Conservation (phyloP, 1,140 invertebrate species). For the Adelges cooleyi region DNA sequence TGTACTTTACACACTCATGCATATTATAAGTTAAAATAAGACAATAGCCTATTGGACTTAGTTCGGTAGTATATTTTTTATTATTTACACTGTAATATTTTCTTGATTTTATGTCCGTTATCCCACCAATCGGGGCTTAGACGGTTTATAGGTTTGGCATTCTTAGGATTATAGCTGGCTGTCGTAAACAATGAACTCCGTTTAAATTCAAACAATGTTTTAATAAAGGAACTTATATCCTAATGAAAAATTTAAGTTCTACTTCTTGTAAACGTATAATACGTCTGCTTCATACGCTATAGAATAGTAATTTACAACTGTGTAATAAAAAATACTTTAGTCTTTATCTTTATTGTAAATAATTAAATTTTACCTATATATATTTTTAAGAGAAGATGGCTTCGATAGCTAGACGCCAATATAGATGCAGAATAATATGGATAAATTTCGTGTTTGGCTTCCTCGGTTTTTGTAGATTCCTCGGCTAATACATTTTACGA, state of each 20-base stretch:
- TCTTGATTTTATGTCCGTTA: too few relatives aligned
- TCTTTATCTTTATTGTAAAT: too few relatives aligned
- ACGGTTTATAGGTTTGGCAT: too few relatives aligned
- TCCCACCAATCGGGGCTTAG: too few relatives aligned
- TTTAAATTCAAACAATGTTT: constrained; percentile 41
- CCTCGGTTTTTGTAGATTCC: constrained; percentile 70
- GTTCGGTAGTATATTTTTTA: too few relatives aligned
- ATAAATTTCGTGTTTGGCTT: constrained; percentile 57
- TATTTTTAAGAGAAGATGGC: constrained; percentile 71
- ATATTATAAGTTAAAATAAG: too few relatives aligned
- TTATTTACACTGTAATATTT: too few relatives aligned
- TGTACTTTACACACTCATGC: too few relatives aligned
- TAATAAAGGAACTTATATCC: constrained; percentile 56
- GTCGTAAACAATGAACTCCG: constrained; percentile 50
- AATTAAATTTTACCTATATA: constrained; percentile 48
- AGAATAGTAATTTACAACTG: too few relatives aligned
- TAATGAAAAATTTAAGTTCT: constrained; percentile 62
- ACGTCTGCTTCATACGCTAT: constrained; percentile 79
- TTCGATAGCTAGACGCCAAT: constrained; percentile 72
- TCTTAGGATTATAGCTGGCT: too few relatives aligned
- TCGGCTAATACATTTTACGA: constrained; percentile 84
- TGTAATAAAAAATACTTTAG: too few relatives aligned
- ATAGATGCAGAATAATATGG: constrained; percentile 68
- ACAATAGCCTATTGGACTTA: too few relatives aligned
- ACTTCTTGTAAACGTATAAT: constrained; percentile 88